These are phyloP conservation scores for Daktulosphaira vitifoliae DNA, from an alignment of 1,140 invertebrate species.

Conservation along the genomic window DNA sequence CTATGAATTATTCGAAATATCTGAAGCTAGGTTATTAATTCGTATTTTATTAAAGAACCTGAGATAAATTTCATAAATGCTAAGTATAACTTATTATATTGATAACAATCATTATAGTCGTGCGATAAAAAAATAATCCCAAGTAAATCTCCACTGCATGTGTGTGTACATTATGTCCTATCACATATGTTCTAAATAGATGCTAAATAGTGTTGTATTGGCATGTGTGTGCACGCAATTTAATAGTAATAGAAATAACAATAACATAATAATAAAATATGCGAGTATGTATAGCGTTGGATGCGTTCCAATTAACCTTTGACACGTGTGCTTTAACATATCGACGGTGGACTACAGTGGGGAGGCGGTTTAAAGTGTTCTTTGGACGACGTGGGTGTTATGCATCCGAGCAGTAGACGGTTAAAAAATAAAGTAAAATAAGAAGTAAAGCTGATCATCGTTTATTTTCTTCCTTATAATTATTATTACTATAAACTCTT, in stretches of 20 bases:
- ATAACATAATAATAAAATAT: background rate
- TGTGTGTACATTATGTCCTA: background rate
- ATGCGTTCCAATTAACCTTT: constrained; percentile 29
- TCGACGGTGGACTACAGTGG: background rate
- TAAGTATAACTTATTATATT: too few relatives aligned
- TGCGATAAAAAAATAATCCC: too few relatives aligned
- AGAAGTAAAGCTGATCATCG: background rate
- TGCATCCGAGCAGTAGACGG: background rate
- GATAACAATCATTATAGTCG: too few relatives aligned
- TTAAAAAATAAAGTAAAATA: background rate
- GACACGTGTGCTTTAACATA: background rate
- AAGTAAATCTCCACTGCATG: too few relatives aligned
- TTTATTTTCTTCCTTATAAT: background rate
- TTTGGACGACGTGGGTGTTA: background rate
- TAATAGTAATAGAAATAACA: too few relatives aligned
- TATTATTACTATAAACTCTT: background rate
- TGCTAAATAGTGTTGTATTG: background rate
- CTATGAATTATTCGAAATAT: too few relatives aligned
- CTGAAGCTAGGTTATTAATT: too few relatives aligned
- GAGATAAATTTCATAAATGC: too few relatives aligned
- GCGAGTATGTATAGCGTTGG: background rate
- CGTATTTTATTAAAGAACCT: too few relatives aligned
- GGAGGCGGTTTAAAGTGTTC: too few relatives aligned
- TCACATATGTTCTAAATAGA: constrained; percentile 3
- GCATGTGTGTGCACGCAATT: too few relatives aligned